A percentile compares a stretch with the other conserved stretches of the same genome.
These are phyloP conservation scores for Leptinotarsa tumamoca DNA, from an alignment of 2,888 invertebrate species.

Conservation along the genomic window DNA sequence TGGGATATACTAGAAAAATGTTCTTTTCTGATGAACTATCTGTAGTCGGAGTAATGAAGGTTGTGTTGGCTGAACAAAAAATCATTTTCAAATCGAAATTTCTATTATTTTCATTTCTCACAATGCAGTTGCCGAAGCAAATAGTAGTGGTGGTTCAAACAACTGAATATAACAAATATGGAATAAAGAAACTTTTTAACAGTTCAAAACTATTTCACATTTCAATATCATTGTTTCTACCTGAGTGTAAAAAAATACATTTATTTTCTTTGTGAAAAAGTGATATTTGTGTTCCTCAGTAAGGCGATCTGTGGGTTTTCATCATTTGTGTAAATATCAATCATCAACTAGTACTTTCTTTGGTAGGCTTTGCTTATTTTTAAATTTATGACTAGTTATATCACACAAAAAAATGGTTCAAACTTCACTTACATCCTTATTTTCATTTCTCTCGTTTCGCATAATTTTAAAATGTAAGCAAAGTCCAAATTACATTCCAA, in stretches of 20 bases:
- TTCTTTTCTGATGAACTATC: no score
- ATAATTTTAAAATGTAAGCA: conserved; percentile 19
- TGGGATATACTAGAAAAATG: no score
- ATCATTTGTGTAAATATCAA: conserved; percentile 45
- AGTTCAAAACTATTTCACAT: conserved; percentile 41
- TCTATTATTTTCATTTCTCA: conserved; percentile 27
- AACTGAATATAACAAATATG: conserved; percentile 41
- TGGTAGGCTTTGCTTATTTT: conserved; percentile 61
- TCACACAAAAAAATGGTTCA: conserved; percentile 58
- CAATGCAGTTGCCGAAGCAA: conserved; percentile 23
- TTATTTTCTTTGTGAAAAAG: conserved; percentile 56
- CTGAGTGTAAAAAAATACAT: conserved; percentile 63
- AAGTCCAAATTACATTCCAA: conserved; percentile 29
- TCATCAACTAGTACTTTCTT: conserved; percentile 61
- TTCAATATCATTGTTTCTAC: conserved; percentile 52
- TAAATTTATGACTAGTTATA: conserved; percentile 62
- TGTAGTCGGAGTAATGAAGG: neutral
- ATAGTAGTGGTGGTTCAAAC: conserved; percentile 11
- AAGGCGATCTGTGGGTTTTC: conserved; percentile 48
- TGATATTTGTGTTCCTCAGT: conserved; percentile 55
- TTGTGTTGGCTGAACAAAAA: neutral
- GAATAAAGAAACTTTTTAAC: conserved; percentile 41
- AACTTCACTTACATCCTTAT: conserved; percentile 39
- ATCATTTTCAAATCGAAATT: conserved; percentile 25
- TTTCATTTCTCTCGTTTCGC: conserved; percentile 3